Conservation (phyloP, 2,797 vertebrate genomes). For the Lutjanus campechanus region DNA sequence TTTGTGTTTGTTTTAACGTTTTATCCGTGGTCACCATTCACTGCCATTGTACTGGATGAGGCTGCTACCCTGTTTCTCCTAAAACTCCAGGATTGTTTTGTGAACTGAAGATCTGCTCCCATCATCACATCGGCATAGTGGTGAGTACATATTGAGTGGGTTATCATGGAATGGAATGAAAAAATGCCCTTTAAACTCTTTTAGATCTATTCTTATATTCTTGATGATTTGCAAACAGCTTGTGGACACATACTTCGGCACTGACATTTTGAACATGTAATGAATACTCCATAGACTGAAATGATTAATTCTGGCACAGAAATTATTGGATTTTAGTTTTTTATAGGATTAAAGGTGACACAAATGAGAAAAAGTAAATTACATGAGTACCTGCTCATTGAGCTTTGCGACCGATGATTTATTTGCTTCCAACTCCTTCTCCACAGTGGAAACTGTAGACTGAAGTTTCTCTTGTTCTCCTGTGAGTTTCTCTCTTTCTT, state of each 20-base stretch:
- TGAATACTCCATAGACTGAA: neutral
- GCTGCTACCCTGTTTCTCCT: no score
- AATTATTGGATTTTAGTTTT: neutral
- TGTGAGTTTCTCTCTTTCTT: slow-evolving; percentile 51
- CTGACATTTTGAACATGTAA: neutral
- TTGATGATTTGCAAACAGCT: neutral
- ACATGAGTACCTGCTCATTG: slow-evolving; percentile 83
- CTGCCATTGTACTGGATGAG: no score
- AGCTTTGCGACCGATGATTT: slow-evolving; percentile 77
- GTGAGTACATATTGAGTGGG: no score
- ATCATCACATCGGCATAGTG: no score
- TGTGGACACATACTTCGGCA: neutral
- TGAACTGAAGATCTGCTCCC: no score
- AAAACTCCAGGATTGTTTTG: no score
- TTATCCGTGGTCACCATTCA: no score
- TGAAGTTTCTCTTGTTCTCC: slow-evolving; percentile 56
- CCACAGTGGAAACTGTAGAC: slow-evolving; percentile 64
- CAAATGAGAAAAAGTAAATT: neutral
- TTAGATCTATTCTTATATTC: no score
- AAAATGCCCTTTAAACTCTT: no score
- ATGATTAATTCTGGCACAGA: neutral
- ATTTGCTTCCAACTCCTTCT: slow-evolving; percentile 81
- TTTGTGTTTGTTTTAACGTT: no score
- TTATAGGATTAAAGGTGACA: neutral
- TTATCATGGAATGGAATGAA: no score